Evolutionary conservation across 2,888 invertebrate genomes (phyloP).

Genomic region (Marronus borbonicus): DNA sequence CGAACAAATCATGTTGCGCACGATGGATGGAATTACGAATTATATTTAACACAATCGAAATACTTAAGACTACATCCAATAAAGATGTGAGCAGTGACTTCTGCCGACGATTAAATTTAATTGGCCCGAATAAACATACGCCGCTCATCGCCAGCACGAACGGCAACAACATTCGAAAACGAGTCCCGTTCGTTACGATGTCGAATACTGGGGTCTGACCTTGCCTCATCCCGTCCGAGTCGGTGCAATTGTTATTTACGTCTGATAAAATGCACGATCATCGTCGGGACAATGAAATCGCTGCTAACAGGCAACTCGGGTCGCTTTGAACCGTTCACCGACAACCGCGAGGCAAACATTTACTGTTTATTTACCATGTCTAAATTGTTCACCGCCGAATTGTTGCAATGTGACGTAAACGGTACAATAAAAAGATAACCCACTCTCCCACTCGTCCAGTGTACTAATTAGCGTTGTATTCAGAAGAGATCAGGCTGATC

Average conservation of each 20-base stretch:
- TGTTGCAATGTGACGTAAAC: conserved; percentile 49
- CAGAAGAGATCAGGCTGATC: conserved; percentile 23
- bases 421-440: conserved; percentile 34
- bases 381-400: conserved; percentile 57
- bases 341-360: conserved; percentile 56
- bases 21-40: not conserved
- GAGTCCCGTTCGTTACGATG: conserved; percentile 60
- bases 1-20: too few relatives aligned
- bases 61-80: conserved; percentile 1
- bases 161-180: conserved; percentile 28
- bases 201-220: conserved; percentile 66
- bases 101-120: conserved; percentile 37
- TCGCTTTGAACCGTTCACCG: conserved; percentile 60
- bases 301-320: conserved; percentile 62
- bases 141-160: conserved; percentile 21
- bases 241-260: conserved; percentile 69
- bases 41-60: not conserved
- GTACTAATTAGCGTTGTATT: conserved; percentile 49
- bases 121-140: conserved; percentile 40
- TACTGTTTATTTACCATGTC: conserved; percentile 55
- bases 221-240: conserved; percentile 64
- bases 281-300: conserved; percentile 67
- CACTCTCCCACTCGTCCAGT: not conserved
- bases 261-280: conserved; percentile 68
- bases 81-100: conserved; percentile 20